Conservation (phyloP, 2,888 invertebrate species). For the Erpobdella octoculata region DNA sequence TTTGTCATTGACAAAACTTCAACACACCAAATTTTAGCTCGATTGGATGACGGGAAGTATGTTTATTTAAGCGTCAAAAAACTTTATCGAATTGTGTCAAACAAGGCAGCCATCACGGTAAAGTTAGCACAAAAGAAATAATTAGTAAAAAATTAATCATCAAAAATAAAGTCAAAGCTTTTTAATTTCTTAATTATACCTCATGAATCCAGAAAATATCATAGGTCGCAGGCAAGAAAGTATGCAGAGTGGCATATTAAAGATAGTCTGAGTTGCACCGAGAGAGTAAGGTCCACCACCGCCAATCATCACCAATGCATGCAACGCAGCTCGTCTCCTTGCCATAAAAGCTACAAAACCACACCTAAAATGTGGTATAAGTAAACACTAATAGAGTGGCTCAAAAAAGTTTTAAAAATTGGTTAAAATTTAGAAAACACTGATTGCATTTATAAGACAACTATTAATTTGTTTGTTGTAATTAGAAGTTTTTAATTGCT, state of each 20-base stretch:
- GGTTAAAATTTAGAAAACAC: neutral
- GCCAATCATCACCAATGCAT: conserved; percentile 62
- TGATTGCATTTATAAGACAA: neutral
- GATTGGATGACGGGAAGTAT: too few relatives aligned
- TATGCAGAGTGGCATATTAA: conserved; percentile 54
- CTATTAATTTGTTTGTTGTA: too few relatives aligned
- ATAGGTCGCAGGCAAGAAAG: conserved; percentile 57
- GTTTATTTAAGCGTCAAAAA: too few relatives aligned
- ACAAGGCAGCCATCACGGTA: too few relatives aligned
- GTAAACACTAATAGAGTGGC: neutral
- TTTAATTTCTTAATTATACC: neutral
- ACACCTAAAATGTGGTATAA: conserved; percentile 53
- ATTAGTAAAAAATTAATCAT: too few relatives aligned
- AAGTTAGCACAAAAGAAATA: too few relatives aligned
- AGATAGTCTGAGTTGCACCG: conserved; percentile 57
- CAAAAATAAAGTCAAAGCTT: neutral
- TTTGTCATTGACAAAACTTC: too few relatives aligned
- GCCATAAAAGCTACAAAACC: conserved; percentile 62
- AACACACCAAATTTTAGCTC: too few relatives aligned
- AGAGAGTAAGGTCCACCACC: conserved; percentile 65
- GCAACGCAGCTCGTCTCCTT: conserved; percentile 57
- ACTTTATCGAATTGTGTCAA: too few relatives aligned
- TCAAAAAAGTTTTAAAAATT: neutral
- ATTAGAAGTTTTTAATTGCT: too few relatives aligned
- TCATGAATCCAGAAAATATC: conserved; percentile 47